Evolutionary conservation across 2,113 vertebrate genomes (phyloP), one percentile per base, ranked within the genome.

Genomic region (Istiophorus platypterus): DNA sequence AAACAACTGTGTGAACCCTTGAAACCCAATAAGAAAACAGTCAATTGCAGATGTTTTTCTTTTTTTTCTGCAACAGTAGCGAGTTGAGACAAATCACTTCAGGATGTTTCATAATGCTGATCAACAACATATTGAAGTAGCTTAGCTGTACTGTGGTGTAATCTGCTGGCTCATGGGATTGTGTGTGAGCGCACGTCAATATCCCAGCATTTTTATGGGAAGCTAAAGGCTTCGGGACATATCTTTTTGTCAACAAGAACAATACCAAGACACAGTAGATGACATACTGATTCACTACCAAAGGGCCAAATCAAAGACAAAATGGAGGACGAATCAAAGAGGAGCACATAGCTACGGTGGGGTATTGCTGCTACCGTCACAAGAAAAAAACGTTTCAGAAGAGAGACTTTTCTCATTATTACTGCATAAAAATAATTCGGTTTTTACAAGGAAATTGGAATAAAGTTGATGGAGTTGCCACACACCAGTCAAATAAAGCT

Each of bases 31-130:
- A 22, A 51, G 24, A 66, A 72, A 76, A 34, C 31, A 13, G 8
- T 6, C 62, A 81, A 67, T 11, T 42, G n/a, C 54, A 68, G 24
- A 4, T 80, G 68, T 52, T 69, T 73, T 49, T 75, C 11, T 66
- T 58, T 75, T 67, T 39, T 64, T 29, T 10, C 54, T 79, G 49
- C 45, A 58, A 76, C 72, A 26, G 72, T 67, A 80, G 85, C 72
- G 2, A 20, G 22, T 20, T 15, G 62, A 72, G 76, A 73, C 67
- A 57, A 74, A 88, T 67, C 31, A 64, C 47, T 71, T 58, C 73
- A 86, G 73, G 69, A 66, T 78, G 84, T 83, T 81, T 85, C 39
- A 80, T 74, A 61, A 73, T 17, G 58, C 72, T 83, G 76, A 77
- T 80, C 71, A 62, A 42, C 76, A 67, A 56, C 76, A 86, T 26